Base-by-base conservation (phyloP, 2,113 vertebrate genomes). In the Saguinus midas region DNA sequence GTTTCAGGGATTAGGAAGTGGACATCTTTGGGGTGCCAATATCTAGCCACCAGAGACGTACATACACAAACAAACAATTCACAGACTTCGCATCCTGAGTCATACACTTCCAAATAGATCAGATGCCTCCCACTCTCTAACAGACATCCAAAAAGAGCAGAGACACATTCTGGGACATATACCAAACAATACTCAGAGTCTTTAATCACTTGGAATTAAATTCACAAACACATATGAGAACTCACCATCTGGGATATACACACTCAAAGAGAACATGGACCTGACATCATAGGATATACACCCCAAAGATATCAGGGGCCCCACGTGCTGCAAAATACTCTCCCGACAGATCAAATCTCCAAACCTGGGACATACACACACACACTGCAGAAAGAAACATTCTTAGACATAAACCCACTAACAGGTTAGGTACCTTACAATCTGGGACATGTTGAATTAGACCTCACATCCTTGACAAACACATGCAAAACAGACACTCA, bases 121-220 rank as follows among this genome's bases (percentile, higher is more conserved):
- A 95, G 58, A 93, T 13, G 50, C 9, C 40, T 84, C 80, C 78
- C 18, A 75, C n/a, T 37, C 29, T 43, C n/a, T 94, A 64, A 80
- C 45, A 91, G 18, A 50, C 57, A 88, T 68, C 82, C 61, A 25
- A 73, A 93, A 88, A 91, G 87, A 95, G 90, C 64, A 91, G 50
- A 95, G 58, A 87, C 43, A 82, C 50, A 50, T 78, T 90, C 79
- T 75, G 35, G 85, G 81, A 86, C 37, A 92, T 1, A 70, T 32
- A 90, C n/a, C 64, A 64, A 85, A 90, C 68, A 87, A 55, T 57
- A 27, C 61, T 90, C 94, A 75, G 64, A 88, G 23, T 82, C 68
- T 40, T 85, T 45, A 87, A 68, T 87, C 68, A 90, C 76, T 90
- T 88, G 43, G 27, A 91, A 91, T 96, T 94, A 89, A 94, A 72